A percentile compares a stretch with the other conserved stretches of the same genome.
Conservation (phyloP, 2,113 vertebrate genomes). For the Lethenteron reissneri region DNA sequence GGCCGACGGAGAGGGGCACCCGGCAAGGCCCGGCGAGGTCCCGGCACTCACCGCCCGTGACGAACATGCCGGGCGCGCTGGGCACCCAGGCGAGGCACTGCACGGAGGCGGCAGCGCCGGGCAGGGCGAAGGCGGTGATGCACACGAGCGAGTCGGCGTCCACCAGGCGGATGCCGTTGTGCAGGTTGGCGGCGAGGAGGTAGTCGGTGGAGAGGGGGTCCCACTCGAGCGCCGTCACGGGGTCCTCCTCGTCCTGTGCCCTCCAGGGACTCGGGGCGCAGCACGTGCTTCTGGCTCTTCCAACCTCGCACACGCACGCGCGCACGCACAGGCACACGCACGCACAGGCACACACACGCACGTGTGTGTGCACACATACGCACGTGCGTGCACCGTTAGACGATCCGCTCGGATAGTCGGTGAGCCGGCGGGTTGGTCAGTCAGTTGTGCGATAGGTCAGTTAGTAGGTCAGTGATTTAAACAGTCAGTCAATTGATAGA, state of each 20-base stretch:
- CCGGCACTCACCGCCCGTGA: constrained; percentile 50
- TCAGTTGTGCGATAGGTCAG: no score
- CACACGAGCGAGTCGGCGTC: constrained; percentile 65
- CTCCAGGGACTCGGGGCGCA: constrained; percentile 67
- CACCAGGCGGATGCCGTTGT: constrained; percentile 62
- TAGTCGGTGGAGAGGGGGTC: constrained; percentile 74
- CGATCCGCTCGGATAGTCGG: no score
- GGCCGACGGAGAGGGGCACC: no score
- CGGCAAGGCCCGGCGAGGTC: not conserved
- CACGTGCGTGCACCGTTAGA: no score
- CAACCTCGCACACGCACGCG: constrained; percentile 25
- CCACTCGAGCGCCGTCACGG: constrained; percentile 76
- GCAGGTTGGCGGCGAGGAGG: constrained; percentile 72
- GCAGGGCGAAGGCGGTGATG: constrained; percentile 60
- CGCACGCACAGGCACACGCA: no score
- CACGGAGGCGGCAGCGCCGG: constrained; percentile 54
- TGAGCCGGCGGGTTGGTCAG: no score
- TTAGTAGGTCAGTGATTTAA: no score
- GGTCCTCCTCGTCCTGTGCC: constrained; percentile 87
- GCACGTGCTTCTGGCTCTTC: constrained; percentile 70
- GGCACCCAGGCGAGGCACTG: constrained; percentile 88
- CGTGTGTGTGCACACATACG: no score
- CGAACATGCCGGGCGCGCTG: constrained; percentile 90
- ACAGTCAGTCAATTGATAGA: no score
- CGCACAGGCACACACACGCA: no score